Evolutionary conservation across 2,888 invertebrate species (phyloP), one percentile per base, ranked within the genome.

Genomic region (Tuta absoluta): DNA sequence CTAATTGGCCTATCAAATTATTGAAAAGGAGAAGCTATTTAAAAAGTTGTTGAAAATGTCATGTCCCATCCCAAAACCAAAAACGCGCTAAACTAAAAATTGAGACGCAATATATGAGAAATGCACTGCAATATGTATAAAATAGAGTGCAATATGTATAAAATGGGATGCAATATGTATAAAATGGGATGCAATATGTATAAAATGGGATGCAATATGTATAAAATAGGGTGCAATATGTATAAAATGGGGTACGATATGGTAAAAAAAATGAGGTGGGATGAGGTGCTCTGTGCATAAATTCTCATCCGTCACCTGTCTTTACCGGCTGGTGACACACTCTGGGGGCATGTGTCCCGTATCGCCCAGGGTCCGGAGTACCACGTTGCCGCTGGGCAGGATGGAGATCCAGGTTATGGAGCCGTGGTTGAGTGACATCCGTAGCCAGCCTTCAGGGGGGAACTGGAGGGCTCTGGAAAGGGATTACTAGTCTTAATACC

Each of bases 371-470:
- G 94, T 89, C 38, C 96, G 93, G 0, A 99, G 92, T 1, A 95
- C 93, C 19, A 99, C 98, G 73, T 96, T 93, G 0, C 99, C 99
- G 78, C 94, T 95, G 0, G 98, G 96, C 62, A 95, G 91, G 71
- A 99, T 96, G 2, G 94, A 94, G 0, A 99, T 78, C 96, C 97
- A 97, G 0, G 99, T 99, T 68, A 99, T 96, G 68, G 98, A 98
- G 24, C 95, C 97, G 84, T 99, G 97, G 85, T 97, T 96, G 37
- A 99, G 91, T 12, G 95, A 95, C 78, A 99, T 94, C 65, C 99
- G 93, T 12, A 99, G 92, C 99, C 99, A 99, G 1, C 96, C 99
- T 86, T 99, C 99, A 0, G 98, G 96, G 0, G 99, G 99, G 78
- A 99, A 96, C 85, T 99, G 99, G 49, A 99, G 91, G 0, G 98